Conservation (phyloP, 2,113 vertebrate species). For the Grallaria varia region DNA sequence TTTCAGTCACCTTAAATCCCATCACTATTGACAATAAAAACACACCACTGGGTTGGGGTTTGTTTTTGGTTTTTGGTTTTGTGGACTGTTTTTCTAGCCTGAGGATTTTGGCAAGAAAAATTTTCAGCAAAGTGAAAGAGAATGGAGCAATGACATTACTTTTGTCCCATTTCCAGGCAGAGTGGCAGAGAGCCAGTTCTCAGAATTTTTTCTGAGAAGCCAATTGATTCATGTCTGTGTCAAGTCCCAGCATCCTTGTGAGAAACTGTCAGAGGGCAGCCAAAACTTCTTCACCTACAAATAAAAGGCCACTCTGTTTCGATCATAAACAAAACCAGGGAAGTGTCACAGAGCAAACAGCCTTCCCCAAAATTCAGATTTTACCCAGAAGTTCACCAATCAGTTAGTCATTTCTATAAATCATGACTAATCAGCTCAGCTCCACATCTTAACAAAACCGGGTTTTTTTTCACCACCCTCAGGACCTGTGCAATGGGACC, state of each 20-base stretch:
- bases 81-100: background rate
- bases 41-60: background rate
- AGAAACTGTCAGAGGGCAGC: slow-evolving; percentile 38
- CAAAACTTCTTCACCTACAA: slow-evolving; percentile 13
- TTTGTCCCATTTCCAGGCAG: slow-evolving; percentile 15
- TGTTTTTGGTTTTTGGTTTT: background rate
- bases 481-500: background rate
- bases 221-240: background rate
- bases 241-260: background rate
- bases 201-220: slow-evolving; percentile 14
- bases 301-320: background rate
- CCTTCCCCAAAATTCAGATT: background rate
- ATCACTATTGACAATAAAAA: background rate
- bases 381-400: background rate
- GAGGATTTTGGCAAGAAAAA: background rate
- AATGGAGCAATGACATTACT: background rate
- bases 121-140: background rate
- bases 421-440: background rate
- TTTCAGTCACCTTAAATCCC: background rate
- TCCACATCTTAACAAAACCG: background rate
- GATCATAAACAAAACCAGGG: background rate
- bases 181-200: slow-evolving; percentile 7
- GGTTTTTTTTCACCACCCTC: background rate
- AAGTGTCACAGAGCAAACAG: background rate
- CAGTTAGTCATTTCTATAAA: background rate